Evolutionary conservation across 2,797 vertebrate genomes (phyloP), one percentile per base, ranked within the genome.

Genomic region (Decapterus maruadsi): DNA sequence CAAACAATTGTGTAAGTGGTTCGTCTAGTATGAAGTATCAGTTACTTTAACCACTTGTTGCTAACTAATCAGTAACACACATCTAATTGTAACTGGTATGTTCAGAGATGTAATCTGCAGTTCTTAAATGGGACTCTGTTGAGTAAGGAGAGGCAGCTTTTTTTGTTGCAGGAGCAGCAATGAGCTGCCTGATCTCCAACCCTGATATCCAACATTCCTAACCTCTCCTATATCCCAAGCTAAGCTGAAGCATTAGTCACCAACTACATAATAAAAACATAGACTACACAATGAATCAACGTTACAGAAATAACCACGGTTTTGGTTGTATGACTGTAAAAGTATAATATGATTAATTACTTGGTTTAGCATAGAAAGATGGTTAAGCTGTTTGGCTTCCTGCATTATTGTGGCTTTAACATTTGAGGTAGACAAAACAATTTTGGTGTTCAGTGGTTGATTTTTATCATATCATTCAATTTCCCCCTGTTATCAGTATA

Each of bases 11-110:
- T 61, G 19, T 48, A 76, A 81, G 61, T 75, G 69, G 34, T 70
- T 65, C 45, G 65, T 85, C 53, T 53, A 77, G 61, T 63, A 68
- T 65, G 43, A 68, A 82, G 82, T 83, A 89, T 88, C 72, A 12
- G 74, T 90, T 87, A 85, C 88, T 85, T 85, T 87, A 87, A 87
- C 79, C 75, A 90, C 86, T 91, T 89, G 83, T 87, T 62, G 31
- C 67, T 78, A 63, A 57, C 60, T 84, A 89, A 93, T 93, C 90
- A 91, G 86, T 83, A 90, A 92, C 91, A 93, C 87, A 91, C 81
- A 94, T 93, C 92, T 93, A 93, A 92, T 92, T 92, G 90, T 90
- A 90, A 77, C 83, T 83, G 83, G 87, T 90, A 90, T 94, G 84
- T 92, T 91, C 87, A 82, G 61, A 93, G 92, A 94, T 94, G 75